Percentiles rank a stretch among this genome's conserved stretches.
These are phyloP conservation scores for Etheostoma perlongum DNA, from an alignment of 2,797 vertebrate species.

Conservation along the genomic window DNA sequence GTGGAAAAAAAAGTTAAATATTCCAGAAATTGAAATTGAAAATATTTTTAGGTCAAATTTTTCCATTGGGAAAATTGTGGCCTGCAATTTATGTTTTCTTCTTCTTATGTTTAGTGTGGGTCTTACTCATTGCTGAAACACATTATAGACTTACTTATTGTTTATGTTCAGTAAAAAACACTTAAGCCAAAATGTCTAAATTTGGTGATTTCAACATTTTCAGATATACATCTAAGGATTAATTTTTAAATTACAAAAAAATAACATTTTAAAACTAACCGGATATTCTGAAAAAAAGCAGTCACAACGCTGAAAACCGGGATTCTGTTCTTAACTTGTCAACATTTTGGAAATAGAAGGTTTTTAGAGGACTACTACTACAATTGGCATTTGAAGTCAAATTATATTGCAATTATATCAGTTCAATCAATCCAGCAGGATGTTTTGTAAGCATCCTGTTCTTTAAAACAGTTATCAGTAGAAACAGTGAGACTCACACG, in stretches of 20 bases:
- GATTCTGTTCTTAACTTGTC: neutral
- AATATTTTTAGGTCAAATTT: neutral
- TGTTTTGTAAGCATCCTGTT: neutral
- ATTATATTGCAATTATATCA: neutral
- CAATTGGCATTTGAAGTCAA: neutral
- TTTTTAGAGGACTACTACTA: neutral
- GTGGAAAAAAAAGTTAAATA: too few relatives aligned
- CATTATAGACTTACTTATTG: neutral
- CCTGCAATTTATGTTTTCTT: too few relatives aligned
- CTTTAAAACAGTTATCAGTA: neutral
- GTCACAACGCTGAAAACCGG: neutral
- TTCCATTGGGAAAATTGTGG: too few relatives aligned
- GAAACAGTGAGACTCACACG: conserved; percentile 5
- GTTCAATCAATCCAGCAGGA: neutral
- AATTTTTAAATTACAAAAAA: neutral
- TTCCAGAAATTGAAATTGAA: too few relatives aligned
- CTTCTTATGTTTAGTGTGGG: too few relatives aligned
- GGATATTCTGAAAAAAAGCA: neutral
- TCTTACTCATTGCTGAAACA: too few relatives aligned
- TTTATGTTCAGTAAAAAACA: neutral
- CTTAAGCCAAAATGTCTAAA: too few relatives aligned
- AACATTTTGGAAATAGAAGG: neutral
- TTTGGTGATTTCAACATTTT: too few relatives aligned
- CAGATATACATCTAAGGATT: too few relatives aligned
- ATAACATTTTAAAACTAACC: too few relatives aligned